Conservation (phyloP, 1,140 invertebrate species). For the Anadara kagoshimensis region DNA sequence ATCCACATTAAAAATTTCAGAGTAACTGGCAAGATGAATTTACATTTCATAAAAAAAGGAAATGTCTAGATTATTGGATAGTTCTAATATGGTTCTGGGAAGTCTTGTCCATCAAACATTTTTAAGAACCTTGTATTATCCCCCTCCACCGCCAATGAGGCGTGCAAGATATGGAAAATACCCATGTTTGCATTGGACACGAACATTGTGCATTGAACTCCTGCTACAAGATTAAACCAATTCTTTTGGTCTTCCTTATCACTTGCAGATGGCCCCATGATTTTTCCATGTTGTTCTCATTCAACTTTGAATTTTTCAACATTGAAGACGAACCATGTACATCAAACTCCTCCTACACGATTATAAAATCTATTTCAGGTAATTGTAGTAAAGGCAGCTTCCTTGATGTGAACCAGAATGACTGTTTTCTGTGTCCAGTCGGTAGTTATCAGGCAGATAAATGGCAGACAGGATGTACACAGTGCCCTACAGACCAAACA, state of each 20-base stretch:
- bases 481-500: conserved; percentile 35
- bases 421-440: conserved; percentile 37
- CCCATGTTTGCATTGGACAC: too few relatives aligned
- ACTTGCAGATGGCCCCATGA: too few relatives aligned
- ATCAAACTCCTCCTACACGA: too few relatives aligned
- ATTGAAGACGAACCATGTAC: too few relatives aligned
- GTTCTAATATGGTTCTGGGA: background rate
- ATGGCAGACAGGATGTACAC: conserved; percentile 40
- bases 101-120: background rate
- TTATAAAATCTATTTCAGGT: conserved; percentile 18
- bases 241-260: too few relatives aligned
- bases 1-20: background rate
- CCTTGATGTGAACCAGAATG: conserved; percentile 15
- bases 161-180: too few relatives aligned
- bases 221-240: too few relatives aligned
- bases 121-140: background rate
- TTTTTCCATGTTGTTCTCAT: too few relatives aligned
- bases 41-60: background rate
- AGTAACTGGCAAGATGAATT: background rate
- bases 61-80: background rate
- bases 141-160: too few relatives aligned
- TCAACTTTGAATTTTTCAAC: too few relatives aligned
- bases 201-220: too few relatives aligned
- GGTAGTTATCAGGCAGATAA: conserved; percentile 43
- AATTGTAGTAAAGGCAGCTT: conserved; percentile 44